These are phyloP conservation scores for Cybosia mesomella DNA, from an alignment of 2,888 invertebrate species.

Conservation along the genomic window DNA sequence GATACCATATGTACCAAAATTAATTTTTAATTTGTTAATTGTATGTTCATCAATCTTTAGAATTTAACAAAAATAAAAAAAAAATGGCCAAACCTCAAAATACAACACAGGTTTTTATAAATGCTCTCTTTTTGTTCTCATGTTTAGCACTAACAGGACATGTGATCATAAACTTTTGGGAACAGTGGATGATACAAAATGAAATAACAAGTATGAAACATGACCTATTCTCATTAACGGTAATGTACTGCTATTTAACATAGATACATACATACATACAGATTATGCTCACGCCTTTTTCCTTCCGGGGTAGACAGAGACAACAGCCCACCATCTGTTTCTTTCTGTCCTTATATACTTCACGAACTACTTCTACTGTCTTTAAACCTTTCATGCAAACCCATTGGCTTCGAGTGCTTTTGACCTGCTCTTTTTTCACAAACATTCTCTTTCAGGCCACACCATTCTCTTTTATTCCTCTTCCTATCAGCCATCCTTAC, in stretches of 20 bases:
- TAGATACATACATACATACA: too few relatives aligned
- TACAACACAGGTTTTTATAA: conserved; percentile 58
- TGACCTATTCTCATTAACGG: conserved; percentile 49
- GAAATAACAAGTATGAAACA: conserved; percentile 68
- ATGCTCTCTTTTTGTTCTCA: conserved; percentile 64
- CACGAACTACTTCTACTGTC: too few relatives aligned
- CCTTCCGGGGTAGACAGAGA: too few relatives aligned
- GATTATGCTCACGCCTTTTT: too few relatives aligned
- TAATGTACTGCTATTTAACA: conserved; percentile 6
- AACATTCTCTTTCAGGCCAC: too few relatives aligned
- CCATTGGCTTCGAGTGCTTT: too few relatives aligned
- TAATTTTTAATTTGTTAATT: neutral
- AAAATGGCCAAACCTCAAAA: conserved; percentile 24
- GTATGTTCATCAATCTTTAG: neutral
- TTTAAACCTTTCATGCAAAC: too few relatives aligned
- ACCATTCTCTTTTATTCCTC: too few relatives aligned
- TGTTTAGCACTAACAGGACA: conserved; percentile 67
- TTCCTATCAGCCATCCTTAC: too few relatives aligned
- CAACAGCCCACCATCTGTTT: too few relatives aligned
- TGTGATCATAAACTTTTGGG: conserved; percentile 70
- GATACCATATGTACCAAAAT: neutral
- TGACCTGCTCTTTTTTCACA: too few relatives aligned
- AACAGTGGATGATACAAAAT: conserved; percentile 64
- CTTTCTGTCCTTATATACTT: too few relatives aligned
- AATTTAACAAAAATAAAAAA: neutral